A percentile compares a stretch with the other conserved stretches of the same genome.
Evolutionary conservation across 1,140 invertebrate species (phyloP).

Genomic region (Rhagoletis pomonella): DNA sequence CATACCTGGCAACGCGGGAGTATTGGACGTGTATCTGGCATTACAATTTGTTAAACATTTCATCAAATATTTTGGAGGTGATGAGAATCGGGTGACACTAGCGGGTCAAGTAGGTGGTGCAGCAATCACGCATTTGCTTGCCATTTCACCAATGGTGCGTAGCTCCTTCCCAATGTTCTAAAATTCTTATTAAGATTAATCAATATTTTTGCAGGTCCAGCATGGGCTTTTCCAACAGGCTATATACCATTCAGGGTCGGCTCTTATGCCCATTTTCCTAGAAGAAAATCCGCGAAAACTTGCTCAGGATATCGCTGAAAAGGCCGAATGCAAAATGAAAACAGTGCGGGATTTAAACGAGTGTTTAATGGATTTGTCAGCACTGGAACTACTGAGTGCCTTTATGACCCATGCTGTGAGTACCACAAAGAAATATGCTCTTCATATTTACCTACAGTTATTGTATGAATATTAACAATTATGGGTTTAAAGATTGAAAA

Average conservation of each 20-base stretch:
- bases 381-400: conserved; percentile 66
- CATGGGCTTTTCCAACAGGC: conserved; percentile 69
- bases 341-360: conserved; percentile 69
- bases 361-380: conserved; percentile 68
- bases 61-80: conserved; percentile 81
- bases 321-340: conserved; percentile 66
- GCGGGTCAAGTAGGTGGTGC: conserved; percentile 79
- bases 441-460: neutral
- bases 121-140: conserved; percentile 74
- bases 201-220: conserved; percentile 59
- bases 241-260: conserved; percentile 71
- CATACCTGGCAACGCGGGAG: conserved; percentile 81
- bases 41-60: conserved; percentile 80
- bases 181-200: neutral
- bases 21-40: conserved; percentile 80
- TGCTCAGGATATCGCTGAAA: conserved; percentile 69
- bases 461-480: too few relatives aligned
- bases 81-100: conserved; percentile 78
- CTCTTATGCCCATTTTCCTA: conserved; percentile 71
- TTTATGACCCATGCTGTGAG: conserved; percentile 71
- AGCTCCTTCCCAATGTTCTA: neutral
- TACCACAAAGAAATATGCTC: neutral
- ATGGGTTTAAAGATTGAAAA: conserved; percentile 64
- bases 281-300: conserved; percentile 69
- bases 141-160: conserved; percentile 71